A percentile compares a stretch with the other conserved stretches of the same genome.
Evolutionary conservation across 2,113 vertebrate genomes (phyloP).

Genomic region (Echinops telfairi): DNA sequence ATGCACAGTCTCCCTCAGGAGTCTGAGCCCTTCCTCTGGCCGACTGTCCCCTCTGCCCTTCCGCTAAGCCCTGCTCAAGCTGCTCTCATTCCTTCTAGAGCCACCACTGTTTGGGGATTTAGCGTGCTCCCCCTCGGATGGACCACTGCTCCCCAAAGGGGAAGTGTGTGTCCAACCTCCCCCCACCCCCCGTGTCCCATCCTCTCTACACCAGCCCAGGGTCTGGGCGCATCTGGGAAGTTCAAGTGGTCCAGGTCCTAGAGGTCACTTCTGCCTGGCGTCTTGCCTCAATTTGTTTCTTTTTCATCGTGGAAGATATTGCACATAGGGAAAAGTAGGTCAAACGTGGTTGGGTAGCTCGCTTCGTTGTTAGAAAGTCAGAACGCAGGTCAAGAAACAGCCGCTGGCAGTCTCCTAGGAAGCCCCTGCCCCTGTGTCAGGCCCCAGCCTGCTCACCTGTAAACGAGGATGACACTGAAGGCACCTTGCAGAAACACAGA

Average conservation of each 20-base stretch:
- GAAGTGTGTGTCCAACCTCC: rapidly evolving
- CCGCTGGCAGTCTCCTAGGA: too few species aligned
- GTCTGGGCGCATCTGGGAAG: neutral
- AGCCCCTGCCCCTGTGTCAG: too few species aligned
- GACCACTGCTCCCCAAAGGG: neutral
- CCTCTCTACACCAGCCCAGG: neutral
- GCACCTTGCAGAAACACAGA: neutral
- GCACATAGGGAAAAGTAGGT: too few species aligned
- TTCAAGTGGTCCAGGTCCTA: neutral
- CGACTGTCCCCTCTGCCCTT: neutral
- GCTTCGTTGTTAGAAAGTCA: too few species aligned
- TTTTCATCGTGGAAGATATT: too few species aligned
- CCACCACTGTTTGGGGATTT: neutral
- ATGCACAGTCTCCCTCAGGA: neutral
- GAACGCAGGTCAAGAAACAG: too few species aligned
- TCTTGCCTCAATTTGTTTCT: too few species aligned
- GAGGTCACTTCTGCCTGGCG: neutral
- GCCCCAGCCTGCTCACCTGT: neutral
- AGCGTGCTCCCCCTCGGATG: neutral
- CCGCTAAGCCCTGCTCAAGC: neutral
- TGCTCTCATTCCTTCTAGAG: neutral
- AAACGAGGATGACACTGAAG: neutral
- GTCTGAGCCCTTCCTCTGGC: too few species aligned
- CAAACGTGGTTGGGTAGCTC: too few species aligned
- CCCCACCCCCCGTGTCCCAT: neutral